These are phyloP conservation scores for Drosophila antonietae DNA, from an alignment of 2,888 invertebrate species.

Conservation along the genomic window DNA sequence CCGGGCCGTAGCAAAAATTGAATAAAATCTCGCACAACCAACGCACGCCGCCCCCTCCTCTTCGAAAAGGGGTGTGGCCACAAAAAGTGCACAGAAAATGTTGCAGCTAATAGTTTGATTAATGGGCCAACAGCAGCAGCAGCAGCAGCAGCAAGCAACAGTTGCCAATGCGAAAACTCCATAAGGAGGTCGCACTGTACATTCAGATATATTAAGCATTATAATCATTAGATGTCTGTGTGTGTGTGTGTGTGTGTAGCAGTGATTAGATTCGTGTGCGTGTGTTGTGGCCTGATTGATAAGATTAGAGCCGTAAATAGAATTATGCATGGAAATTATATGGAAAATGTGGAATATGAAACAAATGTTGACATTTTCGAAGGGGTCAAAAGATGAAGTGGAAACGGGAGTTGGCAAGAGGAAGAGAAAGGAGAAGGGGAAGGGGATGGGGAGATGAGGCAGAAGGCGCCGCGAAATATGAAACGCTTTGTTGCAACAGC, in stretches of 20 bases:
- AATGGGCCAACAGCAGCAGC: slow-evolving; percentile 75
- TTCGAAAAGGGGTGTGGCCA: slow-evolving; percentile 74
- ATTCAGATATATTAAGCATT: slow-evolving; percentile 27
- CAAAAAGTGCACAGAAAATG: slow-evolving; percentile 54
- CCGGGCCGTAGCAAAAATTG: slow-evolving; percentile 45
- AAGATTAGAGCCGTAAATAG: slow-evolving; percentile 73
- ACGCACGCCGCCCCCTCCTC: not conserved
- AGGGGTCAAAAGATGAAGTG: not conserved
- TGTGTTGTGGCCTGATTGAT: slow-evolving; percentile 61
- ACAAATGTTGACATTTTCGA: slow-evolving; percentile 73
- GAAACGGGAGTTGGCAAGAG: not conserved
- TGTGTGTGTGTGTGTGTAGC: slow-evolving; percentile 13
- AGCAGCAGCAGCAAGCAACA: slow-evolving; percentile 41
- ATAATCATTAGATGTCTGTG: slow-evolving; percentile 32
- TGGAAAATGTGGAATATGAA: slow-evolving; percentile 61
- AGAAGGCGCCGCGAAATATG: slow-evolving; percentile 65
- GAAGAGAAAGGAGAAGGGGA: too few relatives aligned
- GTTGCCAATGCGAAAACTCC: slow-evolving; percentile 27
- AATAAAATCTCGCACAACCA: slow-evolving; percentile 36
- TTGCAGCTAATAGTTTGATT: slow-evolving; percentile 85
- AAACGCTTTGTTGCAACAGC: slow-evolving; percentile 51
- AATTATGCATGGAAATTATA: slow-evolving; percentile 75
- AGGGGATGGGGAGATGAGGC: not conserved
- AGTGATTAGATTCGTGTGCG: slow-evolving; percentile 48
- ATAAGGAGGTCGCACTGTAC: slow-evolving; percentile 10